Percentiles rank a stretch among this genome's conserved stretches.
Evolutionary conservation across 2,797 vertebrate species (phyloP).

Genomic region (Sebastolobus alascanus): DNA sequence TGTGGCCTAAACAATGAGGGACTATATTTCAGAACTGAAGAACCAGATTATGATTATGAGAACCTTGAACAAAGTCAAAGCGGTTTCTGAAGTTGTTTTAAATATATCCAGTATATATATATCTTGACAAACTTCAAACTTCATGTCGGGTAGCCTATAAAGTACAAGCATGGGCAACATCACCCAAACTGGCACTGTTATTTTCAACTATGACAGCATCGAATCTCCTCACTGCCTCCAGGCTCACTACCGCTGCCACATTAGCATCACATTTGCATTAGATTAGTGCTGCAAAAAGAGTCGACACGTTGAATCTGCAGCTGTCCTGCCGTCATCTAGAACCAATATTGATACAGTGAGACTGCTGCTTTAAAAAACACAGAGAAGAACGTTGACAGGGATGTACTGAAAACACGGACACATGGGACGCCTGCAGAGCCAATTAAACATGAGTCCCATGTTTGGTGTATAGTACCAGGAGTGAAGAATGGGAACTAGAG

Average conservation of each 20-base stretch:
- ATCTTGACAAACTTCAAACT: background rate
- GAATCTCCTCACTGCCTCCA: constrained; percentile 33
- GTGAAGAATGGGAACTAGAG: constrained; percentile 20
- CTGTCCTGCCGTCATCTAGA: constrained; percentile 52
- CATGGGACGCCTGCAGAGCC: constrained; percentile 9
- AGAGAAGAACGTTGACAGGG: constrained; percentile 16
- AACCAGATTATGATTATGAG: background rate
- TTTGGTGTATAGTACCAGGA: constrained; percentile 14
- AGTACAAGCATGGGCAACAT: constrained; percentile 19
- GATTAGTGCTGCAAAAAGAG: constrained; percentile 56
- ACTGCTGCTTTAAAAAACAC: constrained; percentile 37
- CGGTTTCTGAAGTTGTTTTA: background rate
- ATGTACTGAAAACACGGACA: constrained; percentile 27
- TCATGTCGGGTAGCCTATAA: background rate
- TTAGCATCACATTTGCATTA: constrained; percentile 71
- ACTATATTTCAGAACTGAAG: background rate
- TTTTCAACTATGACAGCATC: constrained; percentile 30
- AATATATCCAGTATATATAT: background rate
- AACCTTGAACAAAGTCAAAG: background rate
- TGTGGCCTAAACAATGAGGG: no score
- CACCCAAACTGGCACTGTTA: constrained; percentile 10
- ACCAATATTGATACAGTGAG: constrained; percentile 61
- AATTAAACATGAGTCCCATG: constrained; percentile 19
- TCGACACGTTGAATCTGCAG: constrained; percentile 51
- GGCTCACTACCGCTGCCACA: constrained; percentile 49